phyloP scores from a whole-genome alignment of 1,140 invertebrate species.

The Brachionus plicatilis region DNA sequence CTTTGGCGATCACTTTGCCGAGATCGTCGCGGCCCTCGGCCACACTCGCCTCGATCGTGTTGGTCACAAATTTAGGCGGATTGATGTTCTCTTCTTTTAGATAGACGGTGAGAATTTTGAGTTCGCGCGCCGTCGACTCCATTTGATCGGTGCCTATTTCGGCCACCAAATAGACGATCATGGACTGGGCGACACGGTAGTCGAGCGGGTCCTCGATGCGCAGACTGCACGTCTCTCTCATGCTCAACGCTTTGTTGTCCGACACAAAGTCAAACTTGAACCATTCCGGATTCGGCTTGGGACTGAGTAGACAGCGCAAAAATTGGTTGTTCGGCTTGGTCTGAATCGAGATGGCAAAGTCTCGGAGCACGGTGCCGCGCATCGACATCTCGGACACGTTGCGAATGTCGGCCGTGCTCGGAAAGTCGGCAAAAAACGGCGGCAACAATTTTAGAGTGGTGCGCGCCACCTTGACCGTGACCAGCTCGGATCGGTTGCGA shows the following conservation, averaged over 20 bases:
- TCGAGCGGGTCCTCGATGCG: conserved; percentile 17
- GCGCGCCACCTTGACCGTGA: not conserved
- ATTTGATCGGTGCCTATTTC: conserved; percentile 21
- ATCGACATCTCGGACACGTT: conserved; percentile 20
- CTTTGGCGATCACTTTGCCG: conserved; percentile 20
- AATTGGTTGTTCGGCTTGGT: conserved; percentile 2
- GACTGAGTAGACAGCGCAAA: conserved; percentile 24
- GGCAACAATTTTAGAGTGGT: conserved; percentile 4
- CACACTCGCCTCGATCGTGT: conserved; percentile 37
- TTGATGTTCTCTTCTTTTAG: conserved; percentile 33
- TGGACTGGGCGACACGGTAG: conserved; percentile 12
- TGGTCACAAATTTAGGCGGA: conserved; percentile 33
- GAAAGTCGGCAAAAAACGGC: conserved; percentile 36
- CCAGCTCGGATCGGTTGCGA: not conserved
- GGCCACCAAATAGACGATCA: conserved; percentile 35
- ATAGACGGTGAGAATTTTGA: conserved; percentile 21
- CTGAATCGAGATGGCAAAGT: conserved; percentile 28
- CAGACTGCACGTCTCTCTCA: conserved; percentile 2
- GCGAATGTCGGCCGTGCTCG: not conserved
- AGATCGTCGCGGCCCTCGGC: conserved; percentile 24
- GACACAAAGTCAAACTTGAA: conserved; percentile 1
- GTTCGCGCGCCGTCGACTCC: conserved; percentile 14
- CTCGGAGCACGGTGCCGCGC: not conserved
- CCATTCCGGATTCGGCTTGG: conserved; percentile 37
- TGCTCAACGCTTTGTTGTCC: not conserved